phyloP scores from a whole-genome alignment of 2,797 vertebrate species.

The Potorous gilbertii region DNA sequence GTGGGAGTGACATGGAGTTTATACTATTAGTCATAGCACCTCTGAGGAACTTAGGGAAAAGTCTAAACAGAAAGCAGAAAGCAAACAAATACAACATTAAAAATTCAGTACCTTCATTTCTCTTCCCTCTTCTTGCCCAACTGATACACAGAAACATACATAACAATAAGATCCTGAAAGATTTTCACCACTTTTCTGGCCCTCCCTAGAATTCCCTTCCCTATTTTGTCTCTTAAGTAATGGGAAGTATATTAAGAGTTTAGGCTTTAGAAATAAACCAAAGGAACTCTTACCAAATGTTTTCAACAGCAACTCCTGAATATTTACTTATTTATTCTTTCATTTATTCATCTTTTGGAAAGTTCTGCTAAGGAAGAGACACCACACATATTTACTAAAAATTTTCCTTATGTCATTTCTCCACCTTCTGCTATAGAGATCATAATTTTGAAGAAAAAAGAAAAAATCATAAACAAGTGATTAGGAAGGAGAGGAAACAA shows the following conservation, averaged over 20 bases:
- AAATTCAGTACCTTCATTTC: constrained; percentile 55
- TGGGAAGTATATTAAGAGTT: constrained; percentile 20
- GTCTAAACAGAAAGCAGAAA: constrained; percentile 52
- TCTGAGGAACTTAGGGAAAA: constrained; percentile 48
- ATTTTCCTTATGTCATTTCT: constrained; percentile 35
- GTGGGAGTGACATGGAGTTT: neutral
- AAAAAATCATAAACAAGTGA: constrained; percentile 60
- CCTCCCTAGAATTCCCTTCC: neutral
- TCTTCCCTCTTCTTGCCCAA: constrained; percentile 22
- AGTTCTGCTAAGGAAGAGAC: constrained; percentile 25
- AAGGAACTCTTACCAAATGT: constrained; percentile 24
- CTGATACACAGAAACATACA: neutral
- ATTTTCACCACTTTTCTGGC: neutral
- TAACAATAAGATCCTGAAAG: constrained; percentile 36
- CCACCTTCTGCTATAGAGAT: constrained; percentile 49
- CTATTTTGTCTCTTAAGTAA: constrained; percentile 15
- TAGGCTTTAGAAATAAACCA: constrained; percentile 56
- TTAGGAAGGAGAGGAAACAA: constrained; percentile 58
- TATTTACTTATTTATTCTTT: neutral
- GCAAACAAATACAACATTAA: constrained; percentile 58
- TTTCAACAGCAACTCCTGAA: neutral
- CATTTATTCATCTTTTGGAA: constrained; percentile 61
- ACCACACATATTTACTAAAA: constrained; percentile 76
- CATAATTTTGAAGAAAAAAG: constrained; percentile 50
- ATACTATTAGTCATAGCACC: constrained; percentile 16